A percentile compares a stretch with the other conserved stretches of the same genome.
These are phyloP conservation scores for Boulengeromyrus knoepffleri DNA, from an alignment of 2,113 vertebrate genomes.

Conservation along the genomic window DNA sequence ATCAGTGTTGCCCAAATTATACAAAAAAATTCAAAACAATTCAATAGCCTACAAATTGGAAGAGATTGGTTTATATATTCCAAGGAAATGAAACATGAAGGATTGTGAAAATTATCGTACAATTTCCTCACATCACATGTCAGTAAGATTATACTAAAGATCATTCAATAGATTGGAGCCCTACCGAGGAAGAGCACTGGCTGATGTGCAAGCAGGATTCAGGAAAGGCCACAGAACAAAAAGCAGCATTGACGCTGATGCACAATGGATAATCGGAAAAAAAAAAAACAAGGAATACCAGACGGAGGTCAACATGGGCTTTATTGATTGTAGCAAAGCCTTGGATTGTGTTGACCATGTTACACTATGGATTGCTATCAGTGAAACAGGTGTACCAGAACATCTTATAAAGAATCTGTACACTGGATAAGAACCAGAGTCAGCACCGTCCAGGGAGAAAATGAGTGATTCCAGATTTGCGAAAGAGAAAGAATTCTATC, in stretches of 20 bases:
- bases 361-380: not conserved
- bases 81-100: not conserved
- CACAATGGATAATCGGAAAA: not conserved
- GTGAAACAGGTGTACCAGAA: not conserved
- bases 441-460: not conserved
- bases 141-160: constrained; percentile 1
- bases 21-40: not conserved
- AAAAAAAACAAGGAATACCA: not conserved
- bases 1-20: not conserved
- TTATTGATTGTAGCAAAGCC: not conserved
- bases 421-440: not conserved
- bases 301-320: not conserved
- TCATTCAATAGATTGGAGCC: not conserved
- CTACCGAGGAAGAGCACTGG: not conserved
- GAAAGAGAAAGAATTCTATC: not conserved
- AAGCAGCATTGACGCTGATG: not conserved
- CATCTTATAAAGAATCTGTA: not conserved
- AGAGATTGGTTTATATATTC: not conserved
- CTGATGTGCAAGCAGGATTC: not conserved
- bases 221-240: not conserved
- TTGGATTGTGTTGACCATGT: constrained; percentile 3
- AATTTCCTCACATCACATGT: not conserved
- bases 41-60: not conserved
- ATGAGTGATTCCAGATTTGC: not conserved
- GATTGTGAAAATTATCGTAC: not conserved